Evolutionary conservation across 1,140 invertebrate genomes (phyloP).

Genomic region (Glossosoma conforme): DNA sequence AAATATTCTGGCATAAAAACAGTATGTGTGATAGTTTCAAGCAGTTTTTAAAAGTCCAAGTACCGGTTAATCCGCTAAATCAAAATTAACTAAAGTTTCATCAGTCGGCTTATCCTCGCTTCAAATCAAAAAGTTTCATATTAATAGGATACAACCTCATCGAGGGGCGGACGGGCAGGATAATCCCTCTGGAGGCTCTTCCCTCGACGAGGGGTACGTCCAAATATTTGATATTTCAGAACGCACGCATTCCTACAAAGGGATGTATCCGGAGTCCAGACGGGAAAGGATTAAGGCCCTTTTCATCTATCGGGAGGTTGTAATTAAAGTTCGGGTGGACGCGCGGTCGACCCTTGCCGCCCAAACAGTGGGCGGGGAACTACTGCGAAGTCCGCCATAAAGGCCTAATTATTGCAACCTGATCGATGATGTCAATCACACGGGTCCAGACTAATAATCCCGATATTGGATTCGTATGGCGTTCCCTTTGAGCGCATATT

Average conservation of each 20-base stretch:
- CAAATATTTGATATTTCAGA: conserved; percentile 32
- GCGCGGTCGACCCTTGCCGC: neutral
- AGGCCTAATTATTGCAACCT: conserved; percentile 30
- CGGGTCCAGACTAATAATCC: conserved; percentile 20
- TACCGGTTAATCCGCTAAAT: neutral
- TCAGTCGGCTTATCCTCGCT: conserved; percentile 15
- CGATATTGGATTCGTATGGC: conserved; percentile 24
- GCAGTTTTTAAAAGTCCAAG: neutral
- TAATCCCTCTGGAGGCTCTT: conserved; percentile 19
- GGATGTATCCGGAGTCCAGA: conserved; percentile 19
- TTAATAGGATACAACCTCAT: conserved; percentile 29
- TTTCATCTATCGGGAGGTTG: conserved; percentile 28
- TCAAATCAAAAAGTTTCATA: conserved; percentile 28
- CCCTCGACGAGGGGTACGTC: conserved; percentile 9
- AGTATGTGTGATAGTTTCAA: too few relatives aligned
- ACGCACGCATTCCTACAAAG: conserved; percentile 24
- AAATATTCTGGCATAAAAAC: too few relatives aligned
- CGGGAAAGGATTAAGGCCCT: conserved; percentile 30
- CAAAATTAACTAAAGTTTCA: conserved; percentile 14
- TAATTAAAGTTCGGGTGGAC: conserved; percentile 30
- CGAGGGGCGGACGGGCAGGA: conserved; percentile 11
- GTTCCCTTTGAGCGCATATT: too few relatives aligned
- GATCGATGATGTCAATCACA: conserved; percentile 30
- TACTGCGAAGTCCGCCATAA: conserved; percentile 9
- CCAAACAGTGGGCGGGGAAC: too few relatives aligned